Evolutionary conservation across 2,888 invertebrate species (phyloP), one percentile per base, ranked within the genome.

Genomic region (Prostheceraeus crozeri): DNA sequence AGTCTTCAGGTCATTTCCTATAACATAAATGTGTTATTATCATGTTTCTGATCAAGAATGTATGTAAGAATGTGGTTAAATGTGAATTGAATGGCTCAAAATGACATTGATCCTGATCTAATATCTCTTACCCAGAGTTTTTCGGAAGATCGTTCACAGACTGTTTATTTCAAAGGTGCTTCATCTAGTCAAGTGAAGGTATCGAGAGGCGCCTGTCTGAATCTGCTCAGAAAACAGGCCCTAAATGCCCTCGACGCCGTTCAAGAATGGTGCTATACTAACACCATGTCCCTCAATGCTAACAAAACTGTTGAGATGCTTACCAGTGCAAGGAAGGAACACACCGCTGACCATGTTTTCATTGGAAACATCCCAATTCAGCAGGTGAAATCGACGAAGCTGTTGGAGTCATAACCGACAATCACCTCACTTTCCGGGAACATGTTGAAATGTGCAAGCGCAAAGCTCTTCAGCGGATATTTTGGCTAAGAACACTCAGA

Each of bases 391-490:
- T 48, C 27, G 27, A 4, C 28, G n/a, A 48, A 48, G 11, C 27
- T 48, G 25, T 30, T 48, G 48, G 48, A 30, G 48, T 48, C 25
- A 40, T 30, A n/a, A 48, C 48, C 4, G 48, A 48, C 23, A 28
- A 25, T 4, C 48, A 48, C 48, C 27, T 16, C 23, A 6, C 8
- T 48, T 48, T 48, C 23, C 48, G 27, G 27, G 48, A 48, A 23
- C 48, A 48, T 19, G 25, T 48, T 6, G 11, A 48, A 14, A 48
- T 28, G 10, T 48, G 48, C 48, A 48, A 48, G 19, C 25, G 45
- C 14, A 40, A 48, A 25, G 48, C 48, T 30, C 25, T 14, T 19
- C 48, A 48, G 25, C 3, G 48, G 27, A 48, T 48, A n/a, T 48
- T 48, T 30, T 48, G 48, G 48, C 48, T 48, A 25, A 11, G 48